Evolutionary conservation across 2,888 invertebrate genomes (phyloP).

Genomic region (Pollenia labialis): DNA sequence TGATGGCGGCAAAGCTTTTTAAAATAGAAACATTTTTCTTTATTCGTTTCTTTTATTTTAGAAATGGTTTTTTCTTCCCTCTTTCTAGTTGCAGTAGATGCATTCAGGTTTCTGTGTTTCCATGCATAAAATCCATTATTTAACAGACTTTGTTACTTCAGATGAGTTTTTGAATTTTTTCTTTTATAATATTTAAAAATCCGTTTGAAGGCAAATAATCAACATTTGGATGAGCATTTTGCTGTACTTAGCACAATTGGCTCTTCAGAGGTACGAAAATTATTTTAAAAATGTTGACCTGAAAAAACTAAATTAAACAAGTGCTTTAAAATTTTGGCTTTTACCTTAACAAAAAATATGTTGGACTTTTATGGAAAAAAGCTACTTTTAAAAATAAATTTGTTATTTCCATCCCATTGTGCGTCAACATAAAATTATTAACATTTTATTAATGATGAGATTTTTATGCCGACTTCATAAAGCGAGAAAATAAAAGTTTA

Average conservation of each 20-base stretch:
- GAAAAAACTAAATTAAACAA: no score
- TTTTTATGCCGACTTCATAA: not conserved
- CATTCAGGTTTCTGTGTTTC: slow-evolving; percentile 13
- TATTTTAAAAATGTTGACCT: no score
- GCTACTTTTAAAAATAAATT: no score
- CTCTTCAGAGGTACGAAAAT: no score
- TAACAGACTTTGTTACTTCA: slow-evolving; percentile 55
- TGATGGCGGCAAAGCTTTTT: slow-evolving; percentile 54
- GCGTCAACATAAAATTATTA: no score
- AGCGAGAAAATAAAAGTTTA: not conserved
- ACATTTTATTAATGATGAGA: not conserved
- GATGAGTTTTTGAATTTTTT: not conserved
- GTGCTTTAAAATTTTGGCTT: no score
- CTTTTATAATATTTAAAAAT: not conserved
- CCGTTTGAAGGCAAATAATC: not conserved
- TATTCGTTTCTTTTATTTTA: slow-evolving; percentile 12
- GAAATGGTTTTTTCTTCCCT: not conserved
- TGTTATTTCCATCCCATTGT: no score
- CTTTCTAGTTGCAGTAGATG: slow-evolving; percentile 16
- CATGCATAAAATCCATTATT: slow-evolving; percentile 56
- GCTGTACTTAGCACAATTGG: no score
- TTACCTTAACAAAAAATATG: no score
- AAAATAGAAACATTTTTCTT: slow-evolving; percentile 52
- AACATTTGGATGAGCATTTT: not conserved
- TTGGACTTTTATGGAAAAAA: no score